Evolutionary conservation across 2,797 vertebrate species (phyloP).

Genomic region (Cygnus olor): DNA sequence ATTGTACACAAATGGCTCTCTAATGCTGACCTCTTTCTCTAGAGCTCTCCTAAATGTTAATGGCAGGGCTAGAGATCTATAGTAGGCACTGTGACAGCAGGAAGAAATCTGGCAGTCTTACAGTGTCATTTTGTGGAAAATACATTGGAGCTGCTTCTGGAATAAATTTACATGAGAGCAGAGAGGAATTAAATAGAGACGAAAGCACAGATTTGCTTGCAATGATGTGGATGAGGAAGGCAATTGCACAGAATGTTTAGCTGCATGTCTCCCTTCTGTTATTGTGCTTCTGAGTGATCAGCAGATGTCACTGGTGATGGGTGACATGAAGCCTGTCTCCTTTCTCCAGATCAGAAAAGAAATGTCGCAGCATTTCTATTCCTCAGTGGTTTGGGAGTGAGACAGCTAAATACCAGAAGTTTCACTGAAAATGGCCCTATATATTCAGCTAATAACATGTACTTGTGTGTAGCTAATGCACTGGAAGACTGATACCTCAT

Average conservation of each 20-base stretch:
- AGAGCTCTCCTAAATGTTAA: conserved; percentile 18
- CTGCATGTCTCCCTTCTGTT: conserved; percentile 69
- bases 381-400: not conserved
- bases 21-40: conserved; percentile 13
- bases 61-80: conserved; percentile 34
- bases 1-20: not conserved
- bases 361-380: conserved; percentile 4
- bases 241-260: conserved; percentile 73
- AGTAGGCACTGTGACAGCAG: conserved; percentile 53
- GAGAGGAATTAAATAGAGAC: conserved; percentile 61
- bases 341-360: conserved; percentile 20
- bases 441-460: not conserved
- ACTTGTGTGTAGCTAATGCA: not conserved
- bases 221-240: conserved; percentile 33
- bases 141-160: conserved; percentile 53
- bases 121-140: conserved; percentile 58
- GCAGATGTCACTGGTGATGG: conserved; percentile 68
- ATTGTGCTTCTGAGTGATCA: conserved; percentile 68
- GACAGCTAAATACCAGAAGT: not conserved
- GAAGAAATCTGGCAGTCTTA: conserved; percentile 52
- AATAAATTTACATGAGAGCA: conserved; percentile 60
- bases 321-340: conserved; percentile 46
- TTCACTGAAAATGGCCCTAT: not conserved
- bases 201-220: conserved; percentile 58
- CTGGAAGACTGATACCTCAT: not conserved